These are phyloP conservation scores for Illadopsis cleaveri DNA, from an alignment of 2,113 vertebrate species.

Conservation along the genomic window DNA sequence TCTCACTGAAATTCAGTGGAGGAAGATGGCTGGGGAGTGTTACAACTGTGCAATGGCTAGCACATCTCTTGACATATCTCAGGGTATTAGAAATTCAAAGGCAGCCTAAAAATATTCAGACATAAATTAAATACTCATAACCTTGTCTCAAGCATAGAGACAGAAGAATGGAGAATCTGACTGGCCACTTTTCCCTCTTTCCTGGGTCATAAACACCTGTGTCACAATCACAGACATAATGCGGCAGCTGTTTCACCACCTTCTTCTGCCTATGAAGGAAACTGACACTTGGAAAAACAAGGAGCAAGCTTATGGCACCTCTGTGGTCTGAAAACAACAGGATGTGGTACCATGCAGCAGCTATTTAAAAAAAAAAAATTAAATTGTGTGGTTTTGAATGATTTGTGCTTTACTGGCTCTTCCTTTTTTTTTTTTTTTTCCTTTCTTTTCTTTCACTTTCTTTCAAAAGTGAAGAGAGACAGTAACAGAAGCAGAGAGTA, in stretches of 20 bases:
- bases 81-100: neutral
- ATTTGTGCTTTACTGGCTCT: neutral
- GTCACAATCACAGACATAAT: neutral
- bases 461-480: neutral
- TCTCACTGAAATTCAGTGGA: neutral
- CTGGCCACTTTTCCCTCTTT: neutral
- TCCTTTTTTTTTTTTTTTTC: neutral
- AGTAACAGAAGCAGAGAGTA: neutral
- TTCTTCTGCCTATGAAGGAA: neutral
- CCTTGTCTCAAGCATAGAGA: neutral
- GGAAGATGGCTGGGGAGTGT: neutral
- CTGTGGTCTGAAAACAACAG: neutral
- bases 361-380: neutral
- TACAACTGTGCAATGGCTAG: neutral
- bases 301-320: neutral
- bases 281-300: neutral
- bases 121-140: neutral
- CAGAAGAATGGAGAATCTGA: neutral
- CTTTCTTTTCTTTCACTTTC: too few species aligned
- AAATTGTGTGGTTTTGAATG: neutral
- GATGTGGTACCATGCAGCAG: fast-evolving
- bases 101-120: neutral
- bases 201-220: neutral
- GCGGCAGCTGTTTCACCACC: neutral
- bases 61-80: neutral